Base-by-base conservation (phyloP, 2,888 invertebrate species). In the Drosophila kuntzei region DNA sequence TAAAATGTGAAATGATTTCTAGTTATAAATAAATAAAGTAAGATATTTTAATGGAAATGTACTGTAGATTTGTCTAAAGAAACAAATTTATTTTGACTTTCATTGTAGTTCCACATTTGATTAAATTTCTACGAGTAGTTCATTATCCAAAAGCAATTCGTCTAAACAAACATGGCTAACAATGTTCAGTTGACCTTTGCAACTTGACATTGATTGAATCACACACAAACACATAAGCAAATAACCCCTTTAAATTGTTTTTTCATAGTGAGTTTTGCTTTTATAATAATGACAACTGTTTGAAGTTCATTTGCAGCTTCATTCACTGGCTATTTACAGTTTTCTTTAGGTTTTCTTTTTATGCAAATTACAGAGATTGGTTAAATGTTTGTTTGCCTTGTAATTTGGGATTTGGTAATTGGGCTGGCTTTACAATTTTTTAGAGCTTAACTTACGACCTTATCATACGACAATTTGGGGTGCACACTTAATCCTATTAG, bases 351-450 rank as follows among this genome's bases (percentile, higher is more conserved):
- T 43, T 43, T 46, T 41, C 29, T 22, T 29, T n/a, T n/a, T n/a
- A n/a, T 9, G 11, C 22, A 37, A 47, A 41, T 34, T 20, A 16
- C 37, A 39, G 32, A 18, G 8, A 11, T 20, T 29, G 37, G 8
- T 6, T 46, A 8, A 27, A n/a, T n/a, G 37, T 43, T 49, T 37
- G 8, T 20, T 20, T 34, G 37, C 11, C n/a, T 14, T 9, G 6
- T 16, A 18, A 11, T 12, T 16, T 27, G 29, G 20, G 7, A 8
- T 32, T 68, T 29, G 5, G 22, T 36, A 18, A 39, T 34, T 34
- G 43, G 62, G 29, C 62, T 71, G 60, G 68, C 81, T 59, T 81
- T 72, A 75, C 72, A 81, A 18, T 60, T 71, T 27, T 63, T 73
- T 85, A 80, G 1, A 51, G 36, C 22, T 22, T 44, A 51, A 9